Base-by-base conservation (phyloP, 2,113 vertebrate species). In the Saimiri boliviensis region DNA sequence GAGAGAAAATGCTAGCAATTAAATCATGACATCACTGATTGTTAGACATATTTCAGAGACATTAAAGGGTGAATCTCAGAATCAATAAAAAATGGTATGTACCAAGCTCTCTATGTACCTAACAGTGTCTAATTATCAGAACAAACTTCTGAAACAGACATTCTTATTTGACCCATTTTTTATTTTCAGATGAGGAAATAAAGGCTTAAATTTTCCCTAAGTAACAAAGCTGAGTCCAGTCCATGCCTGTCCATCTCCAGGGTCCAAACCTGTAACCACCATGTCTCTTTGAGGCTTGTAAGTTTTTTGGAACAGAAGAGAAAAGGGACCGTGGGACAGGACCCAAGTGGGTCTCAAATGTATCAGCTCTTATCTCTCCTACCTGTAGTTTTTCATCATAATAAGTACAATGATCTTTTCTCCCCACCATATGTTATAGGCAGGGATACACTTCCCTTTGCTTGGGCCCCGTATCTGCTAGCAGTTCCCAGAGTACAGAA, bases 61-160 rank as follows among this genome's bases (percentile, higher is more conserved):
- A 0, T 40, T 70, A 49, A 54, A n/a, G 5, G 40, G 16, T 86
- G 45, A 71, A 20, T 74, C 80, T 94, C 49, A 52, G 68, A 91
- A 84, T 71, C 86, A 87, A 56, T 60, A 77, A 42, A 80, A 93
- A 88, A 49, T 21, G 17, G 19, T 14, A 14, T 17, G 6, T 8
- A 49, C 13, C 40, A 56, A 85, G 49, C 11, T 30, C 21, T 90
- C 11, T 60, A 14, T 17, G 42, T 60, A n/a, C 13, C n/a, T 93
- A 68, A 60, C 74, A 21, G 21, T 49, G 45, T 70, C 88, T 93
- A 63, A 88, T 60, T 74, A 63, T 93, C 56, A 93, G 45, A 91
- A 84, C 58, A 80, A 74, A 58, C 20, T 35, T 87, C 16, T 86
- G 45, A 83, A 81, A n/a, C 25, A 86, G 47, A 10, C 35, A 35